Evolutionary conservation across 2,113 vertebrate species (phyloP).

Genomic region (Ceyx melanurus): DNA sequence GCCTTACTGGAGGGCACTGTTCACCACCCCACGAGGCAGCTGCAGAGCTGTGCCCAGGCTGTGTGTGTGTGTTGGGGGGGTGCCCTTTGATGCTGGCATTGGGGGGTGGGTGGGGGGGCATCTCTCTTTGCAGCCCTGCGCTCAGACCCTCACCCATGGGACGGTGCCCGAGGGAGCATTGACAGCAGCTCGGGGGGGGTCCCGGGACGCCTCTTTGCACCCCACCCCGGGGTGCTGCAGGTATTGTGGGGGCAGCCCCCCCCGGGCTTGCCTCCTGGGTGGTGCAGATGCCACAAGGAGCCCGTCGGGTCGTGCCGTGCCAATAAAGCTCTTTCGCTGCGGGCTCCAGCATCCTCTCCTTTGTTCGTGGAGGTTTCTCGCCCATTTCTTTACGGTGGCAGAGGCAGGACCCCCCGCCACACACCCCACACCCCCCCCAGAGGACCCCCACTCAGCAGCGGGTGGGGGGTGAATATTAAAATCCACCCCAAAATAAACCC

Average conservation of each 20-base stretch:
- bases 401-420: neutral
- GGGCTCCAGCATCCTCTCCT: conserved; percentile 60
- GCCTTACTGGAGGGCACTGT: neutral
- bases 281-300: neutral
- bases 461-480: neutral
- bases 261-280: neutral
- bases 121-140: conserved; percentile 15
- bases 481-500: neutral
- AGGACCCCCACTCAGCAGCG: neutral
- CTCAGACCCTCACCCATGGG: neutral
- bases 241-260: conserved; percentile 5
- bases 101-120: neutral
- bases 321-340: conserved; percentile 64
- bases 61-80: neutral
- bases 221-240: neutral
- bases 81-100: neutral
- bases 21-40: neutral
- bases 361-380: conserved; percentile 18
- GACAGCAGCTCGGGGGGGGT: neutral
- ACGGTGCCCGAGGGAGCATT: neutral
- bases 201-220: neutral
- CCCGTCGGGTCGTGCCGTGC: neutral
- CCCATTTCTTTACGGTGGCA: neutral
- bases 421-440: too few species aligned
- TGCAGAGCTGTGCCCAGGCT: neutral